These are phyloP conservation scores for Variabilichromis moorii DNA, from an alignment of 2,113 vertebrate species.

Conservation along the genomic window DNA sequence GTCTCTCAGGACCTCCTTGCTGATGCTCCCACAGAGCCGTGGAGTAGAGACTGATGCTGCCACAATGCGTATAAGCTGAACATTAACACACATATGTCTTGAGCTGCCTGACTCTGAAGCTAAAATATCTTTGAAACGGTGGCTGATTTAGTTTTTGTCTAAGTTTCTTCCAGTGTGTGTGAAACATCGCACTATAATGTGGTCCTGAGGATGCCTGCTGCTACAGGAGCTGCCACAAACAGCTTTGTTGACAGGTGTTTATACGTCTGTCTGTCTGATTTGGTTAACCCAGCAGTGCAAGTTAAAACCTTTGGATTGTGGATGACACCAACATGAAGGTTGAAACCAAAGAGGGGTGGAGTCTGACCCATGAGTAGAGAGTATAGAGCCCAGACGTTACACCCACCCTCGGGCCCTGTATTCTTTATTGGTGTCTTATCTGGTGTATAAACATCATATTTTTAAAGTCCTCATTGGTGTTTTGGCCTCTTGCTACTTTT, in stretches of 20 bases:
- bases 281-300: neutral
- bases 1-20: neutral
- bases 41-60: neutral
- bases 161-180: neutral
- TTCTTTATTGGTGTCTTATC: neutral
- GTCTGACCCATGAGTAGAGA: neutral
- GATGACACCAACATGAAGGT: neutral
- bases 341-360: neutral
- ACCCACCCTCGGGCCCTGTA: neutral
- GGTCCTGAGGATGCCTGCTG: fast-evolving
- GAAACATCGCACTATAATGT: neutral
- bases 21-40: neutral
- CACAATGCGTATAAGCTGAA: neutral
- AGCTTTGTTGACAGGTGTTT: neutral
- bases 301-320: neutral
- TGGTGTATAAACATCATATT: neutral
- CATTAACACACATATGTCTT: neutral
- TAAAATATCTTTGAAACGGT: neutral
- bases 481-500: neutral
- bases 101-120: neutral
- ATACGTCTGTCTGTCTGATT: neutral
- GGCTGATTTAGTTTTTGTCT: fast-evolving
- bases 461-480: neutral
- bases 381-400: neutral
- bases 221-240: neutral